Percentiles rank a stretch among this genome's conserved stretches.
Conservation (phyloP, 1,140 invertebrate genomes). For the Mylabris phalerata region DNA sequence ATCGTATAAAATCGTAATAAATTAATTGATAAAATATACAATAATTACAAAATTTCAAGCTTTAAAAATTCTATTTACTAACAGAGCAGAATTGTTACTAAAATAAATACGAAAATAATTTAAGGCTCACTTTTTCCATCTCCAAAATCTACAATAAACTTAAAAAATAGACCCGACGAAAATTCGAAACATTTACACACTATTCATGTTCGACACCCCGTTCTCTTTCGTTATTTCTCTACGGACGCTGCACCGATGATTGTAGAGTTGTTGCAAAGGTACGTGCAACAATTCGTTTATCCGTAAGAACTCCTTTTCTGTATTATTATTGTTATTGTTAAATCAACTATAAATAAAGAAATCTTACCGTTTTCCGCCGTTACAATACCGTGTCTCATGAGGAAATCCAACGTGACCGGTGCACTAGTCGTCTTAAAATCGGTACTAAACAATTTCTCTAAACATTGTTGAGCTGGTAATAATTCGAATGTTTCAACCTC, state of each 20-base stretch:
- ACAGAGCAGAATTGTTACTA: background rate
- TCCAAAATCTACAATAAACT: background rate
- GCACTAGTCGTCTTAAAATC: constrained; percentile 91
- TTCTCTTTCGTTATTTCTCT: constrained; percentile 2
- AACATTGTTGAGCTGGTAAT: constrained; percentile 68
- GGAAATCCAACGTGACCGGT: constrained; percentile 83
- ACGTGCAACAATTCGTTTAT: constrained; percentile 81
- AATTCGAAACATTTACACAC: constrained; percentile 1
- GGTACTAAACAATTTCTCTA: constrained; percentile 70
- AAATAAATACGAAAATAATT: constrained; percentile 13
- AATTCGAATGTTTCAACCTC: constrained; percentile 88
- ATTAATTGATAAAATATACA: constrained; percentile 18
- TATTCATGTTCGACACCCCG: background rate
- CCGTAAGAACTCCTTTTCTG: constrained; percentile 76
- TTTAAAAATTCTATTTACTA: constrained; percentile 10
- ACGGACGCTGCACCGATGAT: constrained; percentile 24
- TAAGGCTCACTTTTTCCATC: constrained; percentile 8
- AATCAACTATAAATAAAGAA: constrained; percentile 3
- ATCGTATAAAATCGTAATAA: constrained; percentile 18
- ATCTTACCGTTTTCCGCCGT: constrained; percentile 78
- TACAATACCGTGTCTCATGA: constrained; percentile 83
- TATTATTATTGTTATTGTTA: constrained; percentile 24
- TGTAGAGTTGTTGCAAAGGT: constrained; percentile 69
- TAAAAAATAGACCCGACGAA: background rate
- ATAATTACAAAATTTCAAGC: constrained; percentile 11